Conservation (phyloP, 1,140 invertebrate species). For the Oedothorax gibbosus region DNA sequence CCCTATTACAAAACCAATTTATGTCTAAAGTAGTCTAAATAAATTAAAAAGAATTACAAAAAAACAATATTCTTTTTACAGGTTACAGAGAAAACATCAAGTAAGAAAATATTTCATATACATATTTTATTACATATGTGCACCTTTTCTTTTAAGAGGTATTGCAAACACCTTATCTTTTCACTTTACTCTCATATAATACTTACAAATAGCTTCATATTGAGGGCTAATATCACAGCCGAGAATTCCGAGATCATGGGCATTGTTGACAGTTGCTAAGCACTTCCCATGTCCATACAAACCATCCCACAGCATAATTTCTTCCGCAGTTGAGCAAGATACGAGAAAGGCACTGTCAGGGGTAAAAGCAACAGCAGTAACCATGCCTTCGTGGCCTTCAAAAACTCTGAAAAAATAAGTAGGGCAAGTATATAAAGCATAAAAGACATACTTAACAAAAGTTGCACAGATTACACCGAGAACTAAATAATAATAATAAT, state of each 20-base stretch:
- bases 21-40: too few relatives aligned
- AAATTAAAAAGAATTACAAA: too few relatives aligned
- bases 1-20: too few relatives aligned
- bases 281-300: slow-evolving; percentile 68
- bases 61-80: too few relatives aligned
- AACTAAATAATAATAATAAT: background rate
- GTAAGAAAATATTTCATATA: too few relatives aligned
- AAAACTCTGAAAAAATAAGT: slow-evolving; percentile 72
- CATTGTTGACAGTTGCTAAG: slow-evolving; percentile 73
- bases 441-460: background rate
- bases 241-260: slow-evolving; percentile 81
- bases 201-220: slow-evolving; percentile 66
- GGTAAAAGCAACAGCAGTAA: slow-evolving; percentile 74
- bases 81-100: too few relatives aligned
- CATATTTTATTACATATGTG: too few relatives aligned
- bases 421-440: background rate
- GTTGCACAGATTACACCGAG: background rate
- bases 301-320: slow-evolving; percentile 76
- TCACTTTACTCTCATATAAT: background rate
- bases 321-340: slow-evolving; percentile 77
- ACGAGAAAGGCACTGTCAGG: slow-evolving; percentile 77
- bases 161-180: too few relatives aligned
- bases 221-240: slow-evolving; percentile 75
- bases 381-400: slow-evolving; percentile 76
- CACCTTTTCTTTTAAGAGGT: too few relatives aligned